Percentiles rank a stretch among this genome's conserved stretches.
These are phyloP conservation scores for Chaetodon auriga DNA, from an alignment of 2,113 vertebrate species.

Conservation along the genomic window DNA sequence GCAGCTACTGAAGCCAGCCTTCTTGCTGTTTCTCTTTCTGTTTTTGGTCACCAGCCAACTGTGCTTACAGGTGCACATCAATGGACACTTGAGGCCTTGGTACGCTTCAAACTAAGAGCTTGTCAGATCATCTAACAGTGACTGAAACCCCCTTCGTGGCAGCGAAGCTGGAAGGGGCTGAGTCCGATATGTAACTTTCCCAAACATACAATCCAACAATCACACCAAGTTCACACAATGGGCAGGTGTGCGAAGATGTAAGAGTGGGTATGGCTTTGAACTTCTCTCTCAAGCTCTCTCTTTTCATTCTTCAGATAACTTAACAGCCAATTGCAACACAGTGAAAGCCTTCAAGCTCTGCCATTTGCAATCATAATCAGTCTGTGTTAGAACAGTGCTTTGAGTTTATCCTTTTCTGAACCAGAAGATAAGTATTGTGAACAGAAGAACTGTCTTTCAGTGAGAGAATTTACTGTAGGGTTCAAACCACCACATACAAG, in stretches of 20 bases:
- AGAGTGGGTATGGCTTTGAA: neutral
- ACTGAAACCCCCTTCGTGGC: neutral
- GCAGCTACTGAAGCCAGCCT: neutral
- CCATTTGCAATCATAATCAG: neutral
- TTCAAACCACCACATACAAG: neutral
- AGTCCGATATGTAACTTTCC: constrained; percentile 7
- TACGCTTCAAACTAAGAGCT: constrained; percentile 18
- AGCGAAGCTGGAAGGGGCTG: neutral
- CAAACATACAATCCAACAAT: neutral
- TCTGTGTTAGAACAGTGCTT: neutral
- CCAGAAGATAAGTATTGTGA: neutral
- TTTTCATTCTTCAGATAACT: constrained; percentile 23
- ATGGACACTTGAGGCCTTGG: neutral
- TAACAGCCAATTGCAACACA: neutral
- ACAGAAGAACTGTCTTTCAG: neutral
- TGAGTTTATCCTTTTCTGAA: neutral
- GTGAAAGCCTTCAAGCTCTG: neutral
- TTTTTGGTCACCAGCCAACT: constrained; percentile 22
- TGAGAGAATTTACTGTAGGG: neutral
- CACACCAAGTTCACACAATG: neutral
- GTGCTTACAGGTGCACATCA: constrained; percentile 36
- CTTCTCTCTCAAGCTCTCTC: neutral
- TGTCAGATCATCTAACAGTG: constrained; percentile 10
- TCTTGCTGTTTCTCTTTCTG: neutral
- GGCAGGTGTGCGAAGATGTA: neutral